These are phyloP conservation scores for Carlito syrichta DNA, from an alignment of 2,113 vertebrate genomes.

Conservation along the genomic window DNA sequence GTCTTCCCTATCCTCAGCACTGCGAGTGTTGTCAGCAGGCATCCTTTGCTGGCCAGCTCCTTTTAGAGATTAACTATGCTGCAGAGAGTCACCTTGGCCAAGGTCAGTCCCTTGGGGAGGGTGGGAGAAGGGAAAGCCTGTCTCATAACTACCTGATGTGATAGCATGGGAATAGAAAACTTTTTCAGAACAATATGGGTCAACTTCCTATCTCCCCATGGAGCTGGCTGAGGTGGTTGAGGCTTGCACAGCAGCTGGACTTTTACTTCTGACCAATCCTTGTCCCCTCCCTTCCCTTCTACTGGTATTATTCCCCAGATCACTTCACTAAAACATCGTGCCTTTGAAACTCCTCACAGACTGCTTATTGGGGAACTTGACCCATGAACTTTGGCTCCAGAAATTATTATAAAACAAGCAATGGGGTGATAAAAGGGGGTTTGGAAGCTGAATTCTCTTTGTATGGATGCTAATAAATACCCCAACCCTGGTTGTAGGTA, in stretches of 20 bases:
- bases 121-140: background rate
- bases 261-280: background rate
- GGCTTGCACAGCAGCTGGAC: background rate
- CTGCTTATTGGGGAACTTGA: background rate
- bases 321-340: background rate
- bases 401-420: background rate
- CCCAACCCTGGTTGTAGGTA: background rate
- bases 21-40: background rate
- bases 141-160: background rate
- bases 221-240: background rate
- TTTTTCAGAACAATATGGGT: background rate
- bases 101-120: background rate
- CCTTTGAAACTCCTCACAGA: background rate
- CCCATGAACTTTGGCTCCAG: background rate
- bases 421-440: background rate
- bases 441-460: background rate
- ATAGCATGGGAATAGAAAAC: background rate
- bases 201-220: too few relatives aligned
- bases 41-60: background rate
- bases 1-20: fast-evolving
- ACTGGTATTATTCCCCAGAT: background rate
- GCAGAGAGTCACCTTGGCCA: background rate
- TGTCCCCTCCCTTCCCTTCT: background rate
- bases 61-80: background rate
- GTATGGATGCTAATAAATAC: background rate